A percentile compares a stretch with the other conserved stretches of the same genome.
Conservation (phyloP, 1,140 invertebrate genomes). For the Hyposmocoma kahamanoa region DNA sequence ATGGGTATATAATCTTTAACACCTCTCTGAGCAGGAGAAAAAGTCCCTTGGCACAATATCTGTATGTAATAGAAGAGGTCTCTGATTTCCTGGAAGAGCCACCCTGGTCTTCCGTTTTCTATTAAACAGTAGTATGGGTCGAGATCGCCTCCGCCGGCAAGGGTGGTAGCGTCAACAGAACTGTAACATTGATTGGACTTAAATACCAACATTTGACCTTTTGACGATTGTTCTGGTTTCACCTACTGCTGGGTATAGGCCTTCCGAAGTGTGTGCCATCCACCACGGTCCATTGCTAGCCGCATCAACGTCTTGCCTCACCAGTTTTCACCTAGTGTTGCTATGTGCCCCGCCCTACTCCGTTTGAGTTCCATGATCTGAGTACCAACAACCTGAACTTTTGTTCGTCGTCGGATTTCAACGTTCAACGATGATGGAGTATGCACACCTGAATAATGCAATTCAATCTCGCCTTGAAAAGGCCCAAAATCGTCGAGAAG, state of each 20-base stretch:
- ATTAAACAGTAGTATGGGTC: constrained; percentile 76
- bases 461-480: too few species aligned
- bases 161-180: constrained; percentile 69
- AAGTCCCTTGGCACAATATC: constrained; percentile 80
- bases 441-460: too few species aligned
- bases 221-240: not conserved
- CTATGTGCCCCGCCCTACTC: too few species aligned
- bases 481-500: too few species aligned
- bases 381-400: too few species aligned
- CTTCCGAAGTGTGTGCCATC: not conserved
- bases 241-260: too few species aligned
- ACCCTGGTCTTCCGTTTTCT: constrained; percentile 75
- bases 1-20: constrained; percentile 76
- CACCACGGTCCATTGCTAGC: too few species aligned
- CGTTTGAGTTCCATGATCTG: too few species aligned
- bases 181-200: constrained; percentile 44
- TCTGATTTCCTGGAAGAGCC: constrained; percentile 80
- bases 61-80: constrained; percentile 84
- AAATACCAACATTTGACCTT: constrained; percentile 7
- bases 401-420: too few species aligned
- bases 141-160: constrained; percentile 72
- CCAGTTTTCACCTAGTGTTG: too few species aligned
- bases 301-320: too few species aligned
- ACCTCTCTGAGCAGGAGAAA: constrained; percentile 73
- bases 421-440: too few species aligned